These are phyloP conservation scores for Leptinotarsa lineolata DNA, from an alignment of 1,140 invertebrate species.

Conservation along the genomic window DNA sequence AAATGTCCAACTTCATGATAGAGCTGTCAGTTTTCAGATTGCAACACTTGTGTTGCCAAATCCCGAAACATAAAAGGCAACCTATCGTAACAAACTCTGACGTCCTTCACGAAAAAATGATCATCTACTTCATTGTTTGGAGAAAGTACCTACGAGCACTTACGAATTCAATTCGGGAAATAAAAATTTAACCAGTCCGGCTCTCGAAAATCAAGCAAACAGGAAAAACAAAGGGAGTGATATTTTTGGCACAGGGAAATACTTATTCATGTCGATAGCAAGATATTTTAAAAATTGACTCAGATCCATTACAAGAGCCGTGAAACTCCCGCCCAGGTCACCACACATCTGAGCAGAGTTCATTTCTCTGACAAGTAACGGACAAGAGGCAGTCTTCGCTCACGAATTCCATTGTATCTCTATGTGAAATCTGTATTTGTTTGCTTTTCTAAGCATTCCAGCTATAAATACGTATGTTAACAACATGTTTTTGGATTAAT, in stretches of 20 bases:
- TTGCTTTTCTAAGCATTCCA: conserved; percentile 46
- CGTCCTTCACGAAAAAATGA: too few relatives aligned
- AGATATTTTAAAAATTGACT: background rate
- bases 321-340: conserved; percentile 23
- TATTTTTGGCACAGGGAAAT: background rate
- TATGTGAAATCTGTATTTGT: conserved; percentile 50
- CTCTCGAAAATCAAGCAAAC: too few relatives aligned
- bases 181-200: too few relatives aligned
- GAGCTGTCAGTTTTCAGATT: too few relatives aligned
- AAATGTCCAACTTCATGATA: too few relatives aligned
- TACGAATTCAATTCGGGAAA: too few relatives aligned
- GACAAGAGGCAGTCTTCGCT: conserved; percentile 42
- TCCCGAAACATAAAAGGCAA: too few relatives aligned
- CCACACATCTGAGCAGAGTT: conserved; percentile 35
- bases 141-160: too few relatives aligned
- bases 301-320: background rate
- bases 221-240: too few relatives aligned
- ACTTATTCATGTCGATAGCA: background rate
- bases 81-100: too few relatives aligned
- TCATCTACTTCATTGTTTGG: too few relatives aligned
- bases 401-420: conserved; percentile 51
- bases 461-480: conserved; percentile 37
- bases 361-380: conserved; percentile 38
- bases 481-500: background rate
- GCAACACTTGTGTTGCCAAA: too few relatives aligned